These are phyloP conservation scores for Seriola aureovittata DNA, from an alignment of 2,113 vertebrate genomes.

Conservation along the genomic window DNA sequence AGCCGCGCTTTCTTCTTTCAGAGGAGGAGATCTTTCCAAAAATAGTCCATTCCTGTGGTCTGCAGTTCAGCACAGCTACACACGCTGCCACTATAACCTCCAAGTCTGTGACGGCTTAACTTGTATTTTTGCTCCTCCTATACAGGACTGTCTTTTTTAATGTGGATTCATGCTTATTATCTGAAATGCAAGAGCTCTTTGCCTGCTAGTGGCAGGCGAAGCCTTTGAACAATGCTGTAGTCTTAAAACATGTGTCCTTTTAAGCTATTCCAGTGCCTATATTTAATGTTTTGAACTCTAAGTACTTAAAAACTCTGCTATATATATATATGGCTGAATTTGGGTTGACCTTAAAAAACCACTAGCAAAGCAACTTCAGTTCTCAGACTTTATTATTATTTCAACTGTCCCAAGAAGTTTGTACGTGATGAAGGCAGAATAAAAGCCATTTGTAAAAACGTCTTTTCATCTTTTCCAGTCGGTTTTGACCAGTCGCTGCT, in stretches of 20 bases:
- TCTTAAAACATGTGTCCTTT: slow-evolving; percentile 72
- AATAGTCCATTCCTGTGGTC: slow-evolving; percentile 85
- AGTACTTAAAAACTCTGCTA: slow-evolving; percentile 67
- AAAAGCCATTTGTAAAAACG: slow-evolving; percentile 69
- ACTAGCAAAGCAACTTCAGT: slow-evolving; percentile 46
- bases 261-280: slow-evolving; percentile 75
- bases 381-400: slow-evolving; percentile 60
- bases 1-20: slow-evolving; percentile 69
- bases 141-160: slow-evolving; percentile 62
- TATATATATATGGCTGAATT: slow-evolving; percentile 56
- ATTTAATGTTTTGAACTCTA: slow-evolving; percentile 77
- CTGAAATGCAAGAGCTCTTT: slow-evolving; percentile 67
- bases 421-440: slow-evolving; percentile 73
- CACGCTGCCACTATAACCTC: slow-evolving; percentile 76
- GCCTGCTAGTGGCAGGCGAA: slow-evolving; percentile 54
- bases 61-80: slow-evolving; percentile 73
- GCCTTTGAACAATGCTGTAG: slow-evolving; percentile 75
- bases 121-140: slow-evolving; percentile 76
- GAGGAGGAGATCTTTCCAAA: slow-evolving; percentile 78
- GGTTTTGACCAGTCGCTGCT: slow-evolving; percentile 16
- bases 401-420: slow-evolving; percentile 61
- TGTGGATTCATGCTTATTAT: slow-evolving; percentile 80
- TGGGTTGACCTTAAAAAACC: slow-evolving; percentile 54
- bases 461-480: slow-evolving; percentile 15
- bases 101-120: slow-evolving; percentile 73